Conservation (phyloP, 2,888 invertebrate species). For the Apotomis betuletana region DNA sequence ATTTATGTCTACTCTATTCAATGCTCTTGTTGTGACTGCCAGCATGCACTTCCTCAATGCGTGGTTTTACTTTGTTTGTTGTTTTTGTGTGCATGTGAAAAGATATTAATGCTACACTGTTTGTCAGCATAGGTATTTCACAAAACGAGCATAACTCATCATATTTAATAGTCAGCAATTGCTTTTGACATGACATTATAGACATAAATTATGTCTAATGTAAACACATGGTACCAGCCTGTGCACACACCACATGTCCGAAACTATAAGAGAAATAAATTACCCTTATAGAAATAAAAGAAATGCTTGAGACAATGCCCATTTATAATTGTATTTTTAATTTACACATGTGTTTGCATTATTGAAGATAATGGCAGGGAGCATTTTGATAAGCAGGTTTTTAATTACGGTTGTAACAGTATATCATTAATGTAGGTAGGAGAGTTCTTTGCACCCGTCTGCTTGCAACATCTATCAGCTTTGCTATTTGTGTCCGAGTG, state of each 20-base stretch:
- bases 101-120: constrained; percentile 30
- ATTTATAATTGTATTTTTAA: constrained; percentile 18
- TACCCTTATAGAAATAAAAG: constrained; percentile 25
- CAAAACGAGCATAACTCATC: constrained; percentile 29
- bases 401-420: constrained; percentile 27
- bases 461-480: constrained; percentile 60
- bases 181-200: constrained; percentile 29
- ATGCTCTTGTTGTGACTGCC: constrained; percentile 37
- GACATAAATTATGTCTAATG: constrained; percentile 33
- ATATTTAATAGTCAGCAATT: too few species aligned
- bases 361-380: constrained; percentile 16
- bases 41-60: constrained; percentile 50
- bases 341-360: constrained; percentile 35
- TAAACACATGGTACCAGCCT: constrained; percentile 37
- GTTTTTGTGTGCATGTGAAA: constrained; percentile 33
- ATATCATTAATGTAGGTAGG: constrained; percentile 30
- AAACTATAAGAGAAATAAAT: constrained; percentile 26
- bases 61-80: constrained; percentile 44
- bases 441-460: constrained; percentile 65
- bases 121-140: constrained; percentile 27
- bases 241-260: constrained; percentile 30
- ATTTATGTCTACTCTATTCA: constrained; percentile 51
- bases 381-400: constrained; percentile 20
- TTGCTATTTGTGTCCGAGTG: constrained; percentile 68
- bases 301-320: constrained; percentile 23